Conservation (phyloP, 2,797 vertebrate genomes). For the Tolypeutes matacus region DNA sequence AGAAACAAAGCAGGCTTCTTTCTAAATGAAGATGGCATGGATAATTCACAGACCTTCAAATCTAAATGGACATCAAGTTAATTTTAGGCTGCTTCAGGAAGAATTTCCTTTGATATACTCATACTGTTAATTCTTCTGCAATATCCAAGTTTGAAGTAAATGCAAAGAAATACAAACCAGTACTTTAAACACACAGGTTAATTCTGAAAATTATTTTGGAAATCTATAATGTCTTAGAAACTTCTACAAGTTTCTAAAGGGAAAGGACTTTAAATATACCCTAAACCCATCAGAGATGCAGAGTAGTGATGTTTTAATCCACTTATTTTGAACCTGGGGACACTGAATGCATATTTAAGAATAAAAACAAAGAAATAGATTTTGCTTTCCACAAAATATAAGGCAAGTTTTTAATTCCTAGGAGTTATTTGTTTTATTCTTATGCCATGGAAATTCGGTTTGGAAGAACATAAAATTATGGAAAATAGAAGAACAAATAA, state of each 20-base stretch:
- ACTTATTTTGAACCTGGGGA: not conserved
- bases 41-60: not conserved
- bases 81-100: not conserved
- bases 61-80: not conserved
- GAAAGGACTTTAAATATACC: not conserved
- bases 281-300: not conserved
- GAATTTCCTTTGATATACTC: not conserved
- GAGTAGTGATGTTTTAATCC: not conserved
- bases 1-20: too few relatives aligned
- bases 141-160: not conserved
- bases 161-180: not conserved
- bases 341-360: not conserved
- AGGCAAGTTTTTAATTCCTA: not conserved
- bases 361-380: not conserved
- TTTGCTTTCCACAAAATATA: not conserved
- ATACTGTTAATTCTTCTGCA: rapidly evolving
- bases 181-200: not conserved
- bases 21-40: not conserved
- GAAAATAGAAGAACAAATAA: not conserved
- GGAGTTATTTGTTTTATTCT: not conserved
- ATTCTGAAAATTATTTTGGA: not conserved
- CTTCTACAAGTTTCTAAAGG: not conserved
- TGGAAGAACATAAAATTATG: not conserved
- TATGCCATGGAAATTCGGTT: not conserved
- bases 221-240: not conserved